A percentile compares a stretch with the other conserved stretches of the same genome.
These are phyloP conservation scores for Ctenomys sociabilis DNA, from an alignment of 2,113 vertebrate species.

Conservation along the genomic window DNA sequence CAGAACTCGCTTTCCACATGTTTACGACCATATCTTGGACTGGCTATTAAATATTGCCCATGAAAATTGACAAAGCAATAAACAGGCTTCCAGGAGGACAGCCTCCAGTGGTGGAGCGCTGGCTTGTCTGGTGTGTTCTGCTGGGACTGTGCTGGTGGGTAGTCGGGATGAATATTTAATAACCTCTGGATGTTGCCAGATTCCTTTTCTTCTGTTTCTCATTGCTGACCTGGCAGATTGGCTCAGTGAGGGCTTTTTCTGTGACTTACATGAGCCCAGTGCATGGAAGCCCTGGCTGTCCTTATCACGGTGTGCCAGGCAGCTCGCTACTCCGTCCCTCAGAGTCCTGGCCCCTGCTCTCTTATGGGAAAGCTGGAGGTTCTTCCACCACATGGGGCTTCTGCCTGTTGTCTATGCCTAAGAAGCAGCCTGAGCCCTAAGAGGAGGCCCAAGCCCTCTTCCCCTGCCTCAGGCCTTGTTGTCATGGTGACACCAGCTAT, in stretches of 20 bases:
- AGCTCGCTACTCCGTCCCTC: neutral
- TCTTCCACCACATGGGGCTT: neutral
- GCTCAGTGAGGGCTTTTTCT: slow-evolving; percentile 6
- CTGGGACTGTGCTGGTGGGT: slow-evolving; percentile 72
- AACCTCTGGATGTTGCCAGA: slow-evolving; percentile 69
- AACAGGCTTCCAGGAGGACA: slow-evolving; percentile 72
- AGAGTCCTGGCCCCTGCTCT: neutral
- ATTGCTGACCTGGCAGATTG: slow-evolving; percentile 73
- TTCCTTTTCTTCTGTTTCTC: slow-evolving; percentile 62
- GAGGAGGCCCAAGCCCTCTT: neutral
- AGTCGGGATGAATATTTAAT: slow-evolving; percentile 80
- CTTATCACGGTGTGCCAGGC: neutral
- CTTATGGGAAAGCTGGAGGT: neutral
- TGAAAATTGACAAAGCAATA: slow-evolving; percentile 78
- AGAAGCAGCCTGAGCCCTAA: neutral
- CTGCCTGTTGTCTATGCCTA: neutral
- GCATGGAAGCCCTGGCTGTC: neutral
- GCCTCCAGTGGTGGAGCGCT: slow-evolving; percentile 58
- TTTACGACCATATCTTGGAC: slow-evolving; percentile 63
- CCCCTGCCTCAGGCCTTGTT: neutral
- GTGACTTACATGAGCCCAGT: neutral
- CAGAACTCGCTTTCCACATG: slow-evolving; percentile 72
- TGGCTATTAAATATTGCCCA: slow-evolving; percentile 74
- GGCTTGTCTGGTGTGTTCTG: slow-evolving; percentile 65
- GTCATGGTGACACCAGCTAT: neutral